Percentiles rank a stretch among this genome's conserved stretches.
phyloP scores from a whole-genome alignment of 2,113 vertebrate species.

The Lepisosteus osseus region DNA sequence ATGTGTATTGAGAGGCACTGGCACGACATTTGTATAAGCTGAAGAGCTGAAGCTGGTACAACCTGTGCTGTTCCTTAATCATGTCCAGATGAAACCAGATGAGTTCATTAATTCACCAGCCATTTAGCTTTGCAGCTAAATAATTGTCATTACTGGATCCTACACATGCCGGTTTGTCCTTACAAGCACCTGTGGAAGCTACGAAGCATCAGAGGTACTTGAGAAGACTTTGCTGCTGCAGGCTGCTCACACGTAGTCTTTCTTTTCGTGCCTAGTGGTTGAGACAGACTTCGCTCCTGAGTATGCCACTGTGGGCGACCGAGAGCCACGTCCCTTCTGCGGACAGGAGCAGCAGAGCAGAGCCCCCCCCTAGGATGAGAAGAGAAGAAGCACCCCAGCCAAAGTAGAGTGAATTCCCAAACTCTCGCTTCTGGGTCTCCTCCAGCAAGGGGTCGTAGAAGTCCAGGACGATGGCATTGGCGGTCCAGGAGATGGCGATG shows the following conservation, averaged over 20 bases:
- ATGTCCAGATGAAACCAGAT: too few species aligned
- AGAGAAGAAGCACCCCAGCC: slow-evolving; percentile 69
- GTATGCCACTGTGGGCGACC: slow-evolving; percentile 43
- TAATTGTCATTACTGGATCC: too few species aligned
- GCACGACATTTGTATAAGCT: too few species aligned
- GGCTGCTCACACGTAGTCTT: slow-evolving; percentile 67
- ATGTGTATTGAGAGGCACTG: too few species aligned
- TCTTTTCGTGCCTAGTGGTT: slow-evolving; percentile 50
- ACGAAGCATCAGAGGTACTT: too few species aligned
- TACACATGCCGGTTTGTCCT: too few species aligned
- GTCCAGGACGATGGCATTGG: slow-evolving; percentile 63
- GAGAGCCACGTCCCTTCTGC: slow-evolving; percentile 16
- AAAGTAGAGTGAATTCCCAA: slow-evolving; percentile 72
- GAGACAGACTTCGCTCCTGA: slow-evolving; percentile 48
- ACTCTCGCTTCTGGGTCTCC: slow-evolving; percentile 69
- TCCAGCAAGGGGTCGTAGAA: slow-evolving; percentile 66
- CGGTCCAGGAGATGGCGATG: slow-evolving; percentile 67
- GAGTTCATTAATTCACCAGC: too few species aligned
- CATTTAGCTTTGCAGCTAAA: too few species aligned
- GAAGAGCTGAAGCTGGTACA: too few species aligned
- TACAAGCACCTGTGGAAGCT: too few species aligned
- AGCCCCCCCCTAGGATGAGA: slow-evolving; percentile 61
- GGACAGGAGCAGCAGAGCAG: slow-evolving; percentile 69
- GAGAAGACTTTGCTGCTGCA: neutral
- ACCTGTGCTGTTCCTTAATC: too few species aligned